A percentile compares a stretch with the other conserved stretches of the same genome.
Conservation (phyloP, 2,113 vertebrate species). For the Cyanoliseus patagonus region DNA sequence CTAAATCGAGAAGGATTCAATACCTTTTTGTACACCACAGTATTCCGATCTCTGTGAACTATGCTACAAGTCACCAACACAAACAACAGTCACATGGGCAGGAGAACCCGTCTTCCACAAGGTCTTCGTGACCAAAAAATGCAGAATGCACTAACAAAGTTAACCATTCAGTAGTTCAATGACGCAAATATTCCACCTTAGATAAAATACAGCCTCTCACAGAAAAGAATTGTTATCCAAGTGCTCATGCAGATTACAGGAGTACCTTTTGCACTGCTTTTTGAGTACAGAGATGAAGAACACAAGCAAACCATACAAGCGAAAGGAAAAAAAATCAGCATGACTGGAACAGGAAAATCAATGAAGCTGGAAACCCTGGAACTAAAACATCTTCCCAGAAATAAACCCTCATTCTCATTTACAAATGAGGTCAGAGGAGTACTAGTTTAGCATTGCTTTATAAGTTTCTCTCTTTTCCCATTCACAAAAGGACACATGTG, state of each 20-base stretch:
- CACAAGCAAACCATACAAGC: neutral
- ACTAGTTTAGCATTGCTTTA: neutral
- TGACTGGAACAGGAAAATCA: neutral
- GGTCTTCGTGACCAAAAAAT: neutral
- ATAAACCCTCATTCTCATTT: neutral
- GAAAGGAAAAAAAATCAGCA: neutral
- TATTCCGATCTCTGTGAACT: neutral
- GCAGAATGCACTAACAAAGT: neutral
- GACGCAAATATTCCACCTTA: neutral
- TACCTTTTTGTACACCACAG: neutral
- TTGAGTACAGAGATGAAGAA: neutral
- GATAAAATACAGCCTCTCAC: neutral
- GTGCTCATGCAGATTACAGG: neutral
- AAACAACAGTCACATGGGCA: accelerated
- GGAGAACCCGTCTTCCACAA: neutral
- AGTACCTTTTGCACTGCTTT: neutral
- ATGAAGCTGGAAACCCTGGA: neutral
- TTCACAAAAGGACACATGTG: neutral
- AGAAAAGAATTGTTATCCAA: neutral
- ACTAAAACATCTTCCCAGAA: neutral
- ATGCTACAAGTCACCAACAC: neutral
- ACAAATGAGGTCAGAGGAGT: neutral
- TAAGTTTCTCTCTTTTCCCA: neutral
- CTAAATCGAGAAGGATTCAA: neutral
- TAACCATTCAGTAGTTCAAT: neutral